Evolutionary conservation across 2,888 invertebrate genomes (phyloP), one percentile per base, ranked within the genome.

Genomic region (Malachius bipustulatus): DNA sequence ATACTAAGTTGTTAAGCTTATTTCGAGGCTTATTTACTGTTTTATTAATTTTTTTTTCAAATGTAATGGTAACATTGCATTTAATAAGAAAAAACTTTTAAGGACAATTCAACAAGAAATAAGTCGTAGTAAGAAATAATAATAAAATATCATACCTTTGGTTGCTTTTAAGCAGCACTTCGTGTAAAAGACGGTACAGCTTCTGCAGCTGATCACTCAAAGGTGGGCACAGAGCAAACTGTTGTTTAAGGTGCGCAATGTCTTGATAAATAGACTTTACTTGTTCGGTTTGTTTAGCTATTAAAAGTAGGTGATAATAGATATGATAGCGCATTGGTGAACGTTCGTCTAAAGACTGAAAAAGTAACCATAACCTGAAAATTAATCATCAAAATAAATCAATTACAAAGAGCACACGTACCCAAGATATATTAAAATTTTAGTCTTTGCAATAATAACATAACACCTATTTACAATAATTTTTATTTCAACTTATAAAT

Each of bases 131-230:
- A 28, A 15, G 15, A 11, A 14, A 40, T 28, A 16, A 26, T 12
- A 8, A n/a, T 16, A 16, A 11, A 41, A n/a, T n/a, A n/a, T n/a
- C 48, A 54, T 58, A 83, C 84, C 81, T 80, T 57, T 87, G 85
- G 50, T 87, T 84, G 56, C 85, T 84, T 55, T 82, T 82, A 26
- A 89, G 66, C n/a, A 81, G 62, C 15, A 89, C 89, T 63, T 89
- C 84, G 58, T 96, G 93, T 34, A 96, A 64, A 12, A 88, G 66
- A 47, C 94, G 75, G 50, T 91, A 81, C 2, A 94, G 65, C 54
- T 88, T 88, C 59, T 96, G 94, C 73, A 88, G 79, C 62, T 89
- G 87, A 61, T 89, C 88, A 53, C 80, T 82, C 1, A 84, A 79
- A 3, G 87, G 85, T 11, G 82, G 82, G 50, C 82, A 82, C 35